Evolutionary conservation across 2,797 vertebrate genomes (phyloP), one percentile per base, ranked within the genome.

Genomic region (Lutjanus campechanus): DNA sequence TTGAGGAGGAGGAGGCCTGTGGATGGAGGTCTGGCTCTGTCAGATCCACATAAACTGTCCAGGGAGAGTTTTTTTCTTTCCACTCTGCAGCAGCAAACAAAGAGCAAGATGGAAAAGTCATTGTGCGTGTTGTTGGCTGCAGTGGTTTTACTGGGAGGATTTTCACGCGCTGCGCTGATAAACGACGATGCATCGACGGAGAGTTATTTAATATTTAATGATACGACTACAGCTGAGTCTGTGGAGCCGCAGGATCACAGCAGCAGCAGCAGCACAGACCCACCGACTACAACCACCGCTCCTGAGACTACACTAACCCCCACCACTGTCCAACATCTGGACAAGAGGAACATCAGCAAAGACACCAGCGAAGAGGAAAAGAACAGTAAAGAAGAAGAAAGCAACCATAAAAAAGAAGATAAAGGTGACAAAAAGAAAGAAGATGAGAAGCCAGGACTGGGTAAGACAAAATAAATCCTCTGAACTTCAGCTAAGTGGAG

Each of bases 61-160:
- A 7, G 46, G 46, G 58, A 50, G 13, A 4, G 29, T 36, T 36
- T 9, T 68, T 87, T 67, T 60, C 64, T 15, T 44, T 43, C 36
- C 58, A 68, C 60, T 86, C 73, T 77, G 84, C 79, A 82, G 83
- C 83, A 66, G 79, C 76, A 82, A 66, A 84, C 85, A 83, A 73
- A 82, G 77, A 86, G 44, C 50, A 82, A 74, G 56, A 95, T 95
- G 94, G 90, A 86, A 79, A 90, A 83, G 78, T 79, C 80, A 36
- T 69, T 90, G 84, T 76, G 64, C 70, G 25, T 17, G 16, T 0
- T 80, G 47, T 25, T 89, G 84, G 85, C 90, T 66, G 84, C 76
- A 1, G 61, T 81, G 63, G 12, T 92, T 77, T 61, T 88, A 7
- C 77, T 93, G 60, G 75, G 59, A 68, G 69, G 53, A 25, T 71